phyloP scores from a whole-genome alignment of 2,888 invertebrate species.

The Harmothoe impar region DNA sequence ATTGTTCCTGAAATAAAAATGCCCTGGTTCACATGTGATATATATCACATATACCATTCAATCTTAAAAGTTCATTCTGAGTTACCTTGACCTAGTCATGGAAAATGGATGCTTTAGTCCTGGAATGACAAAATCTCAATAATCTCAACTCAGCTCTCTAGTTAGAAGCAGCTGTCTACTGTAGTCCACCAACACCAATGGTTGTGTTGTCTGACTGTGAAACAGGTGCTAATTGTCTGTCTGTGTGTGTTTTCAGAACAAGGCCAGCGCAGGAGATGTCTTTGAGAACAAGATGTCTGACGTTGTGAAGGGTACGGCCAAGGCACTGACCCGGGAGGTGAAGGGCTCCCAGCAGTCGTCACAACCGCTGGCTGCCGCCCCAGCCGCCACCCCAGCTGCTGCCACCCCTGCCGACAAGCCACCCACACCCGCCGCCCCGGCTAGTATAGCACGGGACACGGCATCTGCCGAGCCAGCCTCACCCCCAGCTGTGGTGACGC shows the following conservation, averaged over 20 bases:
- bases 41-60: too few species aligned
- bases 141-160: too few species aligned
- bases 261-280: conserved; percentile 76
- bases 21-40: too few species aligned
- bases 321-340: conserved; percentile 82
- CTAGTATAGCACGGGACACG: not conserved
- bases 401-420: not conserved
- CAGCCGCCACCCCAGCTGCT: not conserved
- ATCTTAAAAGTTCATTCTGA: not conserved
- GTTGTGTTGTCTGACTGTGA: too few species aligned
- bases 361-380: not conserved
- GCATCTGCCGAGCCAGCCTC: not conserved
- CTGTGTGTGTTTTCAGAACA: conserved; percentile 18
- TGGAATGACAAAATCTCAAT: too few species aligned
- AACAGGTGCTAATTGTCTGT: too few species aligned
- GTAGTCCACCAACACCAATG: too few species aligned
- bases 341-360: conserved; percentile 72
- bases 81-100: too few species aligned
- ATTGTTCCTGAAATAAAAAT: too few species aligned
- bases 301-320: conserved; percentile 90
- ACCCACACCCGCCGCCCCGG: not conserved
- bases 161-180: too few species aligned
- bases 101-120: too few species aligned
- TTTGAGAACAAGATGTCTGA: conserved; percentile 87
- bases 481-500: not conserved